Base-by-base conservation (phyloP, 2,113 vertebrate genomes). In the Odocoileus virginianus region DNA sequence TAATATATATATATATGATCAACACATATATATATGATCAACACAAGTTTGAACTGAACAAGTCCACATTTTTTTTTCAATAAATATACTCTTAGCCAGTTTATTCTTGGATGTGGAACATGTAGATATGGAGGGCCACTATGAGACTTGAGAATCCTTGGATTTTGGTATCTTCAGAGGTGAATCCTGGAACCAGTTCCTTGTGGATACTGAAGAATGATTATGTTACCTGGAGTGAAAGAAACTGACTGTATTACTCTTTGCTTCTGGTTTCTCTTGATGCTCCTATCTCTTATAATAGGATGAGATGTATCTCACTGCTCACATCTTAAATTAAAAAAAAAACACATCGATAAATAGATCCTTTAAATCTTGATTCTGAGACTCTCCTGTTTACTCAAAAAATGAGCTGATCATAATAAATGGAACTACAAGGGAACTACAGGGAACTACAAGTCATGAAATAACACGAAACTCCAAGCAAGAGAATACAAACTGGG, bases 241-340 rank as follows among this genome's bases (percentile, higher is more conserved):
- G 40, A 85, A 45, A 78, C 25, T 78, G 15, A 52, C 7, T 67
- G 0, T 82, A 71, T 76, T 83, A 64, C 14, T 50, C 50, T 84
- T 84, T 71, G 67, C 28, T 96, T 95, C 94, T 88, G 40, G 4
- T 84, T 94, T 96, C 33, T 81, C n/a, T 64, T 83, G 21, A 92
- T 92, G 16, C 43, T 84, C 14, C 8, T 92, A 67, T 57, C n/a
- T 64, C 10, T 92, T 87, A 87, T 61, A 76, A 76, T 57, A 60
- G 33, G 17, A 83, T 74, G 28, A 25, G 10, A 28, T 87, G 4
- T 60, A 89, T 60, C 15, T 87, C 89, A 83, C 2, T 93, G 21
- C 13, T 90, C n/a, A 87, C 74, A 9, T 95, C 45, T 52, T 52
- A 60, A 55, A 58, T 5, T 36, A 3, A 0, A 25, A 86, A 81